These are phyloP conservation scores for Platalea minor DNA, from an alignment of 2,797 vertebrate species.

Conservation along the genomic window DNA sequence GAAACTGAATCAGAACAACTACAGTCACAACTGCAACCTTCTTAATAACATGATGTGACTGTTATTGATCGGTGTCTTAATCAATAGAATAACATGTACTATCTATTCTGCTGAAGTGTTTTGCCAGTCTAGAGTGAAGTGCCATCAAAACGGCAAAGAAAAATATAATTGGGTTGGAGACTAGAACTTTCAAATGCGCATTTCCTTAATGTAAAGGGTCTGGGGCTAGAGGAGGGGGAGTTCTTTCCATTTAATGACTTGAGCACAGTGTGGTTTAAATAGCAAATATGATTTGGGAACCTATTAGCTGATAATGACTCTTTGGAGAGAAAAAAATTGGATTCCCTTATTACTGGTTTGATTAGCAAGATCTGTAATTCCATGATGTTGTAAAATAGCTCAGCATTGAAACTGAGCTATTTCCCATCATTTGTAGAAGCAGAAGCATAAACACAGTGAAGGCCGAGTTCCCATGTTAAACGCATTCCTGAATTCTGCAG, in stretches of 20 bases:
- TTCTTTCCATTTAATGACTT: background rate
- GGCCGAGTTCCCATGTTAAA: background rate
- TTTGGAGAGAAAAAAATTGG: background rate
- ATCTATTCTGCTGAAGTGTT: background rate
- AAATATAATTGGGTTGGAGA: background rate
- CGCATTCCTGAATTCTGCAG: background rate
- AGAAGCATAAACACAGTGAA: background rate
- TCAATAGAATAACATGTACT: background rate
- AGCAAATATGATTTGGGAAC: background rate
- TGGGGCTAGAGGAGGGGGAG: background rate
- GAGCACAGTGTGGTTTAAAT: slow-evolving; percentile 5
- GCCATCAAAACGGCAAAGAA: background rate
- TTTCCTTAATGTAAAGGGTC: background rate
- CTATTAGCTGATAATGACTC: slow-evolving; percentile 18
- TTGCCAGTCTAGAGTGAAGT: background rate
- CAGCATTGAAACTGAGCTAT: background rate
- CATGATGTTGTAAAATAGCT: background rate
- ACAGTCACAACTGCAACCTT: background rate
- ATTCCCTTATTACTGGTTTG: background rate
- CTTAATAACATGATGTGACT: background rate
- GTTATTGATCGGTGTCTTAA: background rate
- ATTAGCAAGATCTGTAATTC: slow-evolving; percentile 20
- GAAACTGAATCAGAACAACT: background rate
- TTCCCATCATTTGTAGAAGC: background rate
- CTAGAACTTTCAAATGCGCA: background rate